Evolutionary conservation across 2,888 invertebrate species (phyloP), one percentile per base, ranked within the genome.

Genomic region (Catonia carolina): DNA sequence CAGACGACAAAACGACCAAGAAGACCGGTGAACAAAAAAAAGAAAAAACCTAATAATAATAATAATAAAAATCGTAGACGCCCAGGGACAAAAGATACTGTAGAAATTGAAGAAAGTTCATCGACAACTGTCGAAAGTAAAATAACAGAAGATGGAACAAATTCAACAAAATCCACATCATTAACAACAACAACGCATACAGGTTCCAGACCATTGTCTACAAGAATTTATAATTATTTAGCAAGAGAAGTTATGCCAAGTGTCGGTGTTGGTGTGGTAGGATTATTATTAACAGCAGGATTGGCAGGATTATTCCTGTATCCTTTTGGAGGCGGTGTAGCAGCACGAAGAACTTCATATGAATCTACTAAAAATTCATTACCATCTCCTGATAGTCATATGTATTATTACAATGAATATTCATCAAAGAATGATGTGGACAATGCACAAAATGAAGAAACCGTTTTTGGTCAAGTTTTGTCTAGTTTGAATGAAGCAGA

Each of bases 201-300:
- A 33, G 63, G 66, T 2, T 74, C 75, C 39, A 79, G 84, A 55
- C 84, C 85, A 1, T 77, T 87, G 0, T 79, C 84, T 8, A 84
- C 86, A 0, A 83, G 86, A 69, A 80, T 88, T 22, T 88, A 87
- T 67, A 87, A 85, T 66, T 88, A 85, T 66, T 72, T 88, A 37
- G 85, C 86, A 2, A 77, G 87, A 64, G 87, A 88, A 74, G 84
- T 88, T 0, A 86, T 88, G 84, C 87, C 88, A 0, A 85, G 85
- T 27, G 85, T 88, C 17, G 87, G 88, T 1, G 84, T 87, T 0
- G 86, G 88, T 64, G 73, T 88, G 17, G 80, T 87, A 10, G 87
- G 88, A 1, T 71, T 88, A 39, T 83, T 87, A 59, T 80, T 87
- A 59, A 78, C 85, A 36, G 84, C 85, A 2, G 88, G 88, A 2